Conservation (phyloP, 2,797 vertebrate genomes). For the Lepus oiostolus region DNA sequence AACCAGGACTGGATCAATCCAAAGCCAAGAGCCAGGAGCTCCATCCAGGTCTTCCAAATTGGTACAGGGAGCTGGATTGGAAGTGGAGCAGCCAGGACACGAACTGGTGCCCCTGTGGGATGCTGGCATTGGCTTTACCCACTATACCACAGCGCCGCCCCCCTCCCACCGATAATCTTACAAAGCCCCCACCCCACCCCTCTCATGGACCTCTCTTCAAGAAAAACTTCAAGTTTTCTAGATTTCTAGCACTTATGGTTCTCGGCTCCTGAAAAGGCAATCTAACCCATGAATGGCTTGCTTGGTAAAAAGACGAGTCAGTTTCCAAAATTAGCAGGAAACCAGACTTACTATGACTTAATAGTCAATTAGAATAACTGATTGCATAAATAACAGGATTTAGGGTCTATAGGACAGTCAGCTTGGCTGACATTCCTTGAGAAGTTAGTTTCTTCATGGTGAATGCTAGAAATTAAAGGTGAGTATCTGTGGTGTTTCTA, state of each 20-base stretch:
- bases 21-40: too few species aligned
- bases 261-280: slow-evolving; percentile 50
- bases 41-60: too few species aligned
- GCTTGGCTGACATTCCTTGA: neutral
- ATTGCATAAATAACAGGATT: slow-evolving; percentile 40
- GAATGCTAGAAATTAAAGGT: slow-evolving; percentile 35
- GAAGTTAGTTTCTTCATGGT: slow-evolving; percentile 18
- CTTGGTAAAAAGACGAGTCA: slow-evolving; percentile 16
- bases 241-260: slow-evolving; percentile 53
- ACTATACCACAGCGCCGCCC: too few species aligned
- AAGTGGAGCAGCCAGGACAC: too few species aligned
- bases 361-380: slow-evolving; percentile 48
- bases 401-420: slow-evolving; percentile 1
- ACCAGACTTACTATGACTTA: slow-evolving; percentile 37
- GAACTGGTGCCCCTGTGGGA: too few species aligned
- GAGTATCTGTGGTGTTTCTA: neutral
- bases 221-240: slow-evolving; percentile 57
- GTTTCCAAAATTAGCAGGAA: slow-evolving; percentile 64
- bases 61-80: too few species aligned
- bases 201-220: slow-evolving; percentile 12
- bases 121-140: too few species aligned
- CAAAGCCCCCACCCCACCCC: neutral
- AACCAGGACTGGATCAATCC: too few species aligned
- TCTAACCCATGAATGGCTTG: slow-evolving; percentile 2
- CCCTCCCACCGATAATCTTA: neutral